Conservation (phyloP, 2,797 vertebrate species). For the Micropoecilia bifurca region DNA sequence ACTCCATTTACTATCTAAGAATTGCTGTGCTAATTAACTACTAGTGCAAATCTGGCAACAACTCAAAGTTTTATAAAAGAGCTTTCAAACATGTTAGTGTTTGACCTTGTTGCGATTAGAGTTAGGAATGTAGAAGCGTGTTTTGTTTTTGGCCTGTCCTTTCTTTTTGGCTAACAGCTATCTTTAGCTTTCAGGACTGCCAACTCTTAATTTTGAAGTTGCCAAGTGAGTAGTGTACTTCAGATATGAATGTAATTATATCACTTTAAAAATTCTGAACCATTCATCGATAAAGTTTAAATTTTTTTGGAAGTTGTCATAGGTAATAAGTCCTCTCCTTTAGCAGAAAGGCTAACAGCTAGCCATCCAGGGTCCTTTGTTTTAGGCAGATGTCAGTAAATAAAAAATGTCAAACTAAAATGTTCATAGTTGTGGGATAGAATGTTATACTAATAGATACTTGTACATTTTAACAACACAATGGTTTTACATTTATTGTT, state of each 20-base stretch:
- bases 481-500: background rate
- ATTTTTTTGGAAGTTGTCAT: too few species aligned
- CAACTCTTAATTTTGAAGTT: background rate
- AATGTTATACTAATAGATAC: background rate
- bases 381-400: background rate
- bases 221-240: background rate
- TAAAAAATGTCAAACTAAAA: background rate
- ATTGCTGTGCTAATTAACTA: background rate
- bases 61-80: background rate
- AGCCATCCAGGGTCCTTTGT: background rate
- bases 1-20: background rate
- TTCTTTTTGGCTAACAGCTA: background rate
- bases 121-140: background rate
- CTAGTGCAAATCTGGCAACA: background rate
- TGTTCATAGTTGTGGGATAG: background rate
- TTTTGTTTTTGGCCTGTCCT: background rate
- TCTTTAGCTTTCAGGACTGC: background rate
- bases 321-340: too few species aligned
- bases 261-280: background rate
- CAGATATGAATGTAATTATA: background rate
- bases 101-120: background rate
- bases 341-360: background rate
- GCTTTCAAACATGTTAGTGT: background rate
- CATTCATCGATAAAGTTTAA: background rate
- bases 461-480: background rate